A percentile compares a stretch with the other conserved stretches of the same genome.
Evolutionary conservation across 2,888 invertebrate species (phyloP).

Genomic region (Junonia oenone): DNA sequence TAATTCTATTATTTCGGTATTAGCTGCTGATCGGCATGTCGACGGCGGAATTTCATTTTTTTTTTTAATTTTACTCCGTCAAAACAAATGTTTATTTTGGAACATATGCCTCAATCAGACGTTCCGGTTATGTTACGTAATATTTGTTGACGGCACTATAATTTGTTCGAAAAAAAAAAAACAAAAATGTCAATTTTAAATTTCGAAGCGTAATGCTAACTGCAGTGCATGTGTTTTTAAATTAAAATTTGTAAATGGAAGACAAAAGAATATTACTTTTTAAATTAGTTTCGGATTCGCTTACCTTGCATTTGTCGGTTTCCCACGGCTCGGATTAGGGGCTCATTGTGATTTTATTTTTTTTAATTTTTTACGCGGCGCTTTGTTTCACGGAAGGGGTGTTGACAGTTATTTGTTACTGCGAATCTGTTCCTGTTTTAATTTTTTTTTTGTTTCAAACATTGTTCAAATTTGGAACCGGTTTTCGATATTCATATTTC

Average conservation of each 20-base stretch:
- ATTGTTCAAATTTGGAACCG: constrained; percentile 68
- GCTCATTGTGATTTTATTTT: constrained; percentile 63
- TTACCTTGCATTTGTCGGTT: constrained; percentile 73
- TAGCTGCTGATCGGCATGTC: constrained; percentile 69
- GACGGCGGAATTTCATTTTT: constrained; percentile 41
- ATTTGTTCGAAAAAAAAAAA: constrained; percentile 22
- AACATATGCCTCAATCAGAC: constrained; percentile 52
- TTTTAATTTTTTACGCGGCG: constrained; percentile 60
- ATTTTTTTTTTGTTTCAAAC: constrained; percentile 64
- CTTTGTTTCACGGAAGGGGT: constrained; percentile 77
- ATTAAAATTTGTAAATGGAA: constrained; percentile 45
- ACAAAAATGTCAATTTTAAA: constrained; percentile 13
- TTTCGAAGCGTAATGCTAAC: constrained; percentile 22
- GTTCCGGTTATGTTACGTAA: constrained; percentile 22
- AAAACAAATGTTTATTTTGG: constrained; percentile 60
- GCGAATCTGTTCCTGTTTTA: constrained; percentile 62
- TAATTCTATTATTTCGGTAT: constrained; percentile 75
- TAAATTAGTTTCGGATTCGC: constrained; percentile 77
- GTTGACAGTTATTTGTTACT: constrained; percentile 78
- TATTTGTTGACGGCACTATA: constrained; percentile 17
- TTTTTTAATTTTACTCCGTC: constrained; percentile 35
- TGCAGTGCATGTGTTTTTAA: constrained; percentile 36
- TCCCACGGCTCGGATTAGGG: constrained; percentile 77
- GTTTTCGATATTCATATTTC: constrained; percentile 62
- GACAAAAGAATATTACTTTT: constrained; percentile 74